These are phyloP conservation scores for Clavelina lepadiformis DNA, from an alignment of 23 tunicate genomes.

Conservation along the genomic window DNA sequence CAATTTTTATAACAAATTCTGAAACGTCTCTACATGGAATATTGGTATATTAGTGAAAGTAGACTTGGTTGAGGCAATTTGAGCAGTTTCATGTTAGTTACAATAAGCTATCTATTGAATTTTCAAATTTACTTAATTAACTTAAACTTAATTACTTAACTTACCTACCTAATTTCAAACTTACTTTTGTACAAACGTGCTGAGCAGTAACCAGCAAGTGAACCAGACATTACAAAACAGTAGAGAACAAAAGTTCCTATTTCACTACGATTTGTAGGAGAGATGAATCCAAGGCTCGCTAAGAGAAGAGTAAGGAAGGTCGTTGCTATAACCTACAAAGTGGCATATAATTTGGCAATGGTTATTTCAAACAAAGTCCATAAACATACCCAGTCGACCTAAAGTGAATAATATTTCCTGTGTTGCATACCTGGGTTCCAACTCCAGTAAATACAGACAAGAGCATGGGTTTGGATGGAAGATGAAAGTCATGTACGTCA, in stretches of 20 bases:
- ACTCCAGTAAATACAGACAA: slow-evolving; percentile 86
- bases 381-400: too few relatives aligned
- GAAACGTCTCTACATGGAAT: too few relatives aligned
- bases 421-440: slow-evolving; percentile 96
- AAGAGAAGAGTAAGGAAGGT: slow-evolving; percentile 68
- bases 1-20: too few relatives aligned
- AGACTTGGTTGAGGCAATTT: too few relatives aligned
- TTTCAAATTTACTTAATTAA: too few relatives aligned
- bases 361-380: not conserved
- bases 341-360: too few relatives aligned
- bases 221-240: slow-evolving; percentile 71
- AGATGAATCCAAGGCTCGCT: slow-evolving; percentile 96
- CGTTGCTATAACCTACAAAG: slow-evolving; percentile 72
- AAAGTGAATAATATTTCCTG: not conserved
- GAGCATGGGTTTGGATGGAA: slow-evolving; percentile 74
- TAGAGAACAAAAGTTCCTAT: slow-evolving; percentile 88
- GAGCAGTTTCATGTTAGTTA: too few relatives aligned
- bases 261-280: slow-evolving; percentile 98
- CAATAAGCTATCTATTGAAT: too few relatives aligned
- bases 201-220: slow-evolving; percentile 74
- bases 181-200: slow-evolving; percentile 93
- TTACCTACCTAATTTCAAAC: too few relatives aligned
- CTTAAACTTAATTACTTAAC: too few relatives aligned
- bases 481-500: slow-evolving; percentile 78
- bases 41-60: too few relatives aligned